Evolutionary conservation across 1,140 invertebrate genomes (phyloP).

Genomic region (Dendrolimus kikuchii): DNA sequence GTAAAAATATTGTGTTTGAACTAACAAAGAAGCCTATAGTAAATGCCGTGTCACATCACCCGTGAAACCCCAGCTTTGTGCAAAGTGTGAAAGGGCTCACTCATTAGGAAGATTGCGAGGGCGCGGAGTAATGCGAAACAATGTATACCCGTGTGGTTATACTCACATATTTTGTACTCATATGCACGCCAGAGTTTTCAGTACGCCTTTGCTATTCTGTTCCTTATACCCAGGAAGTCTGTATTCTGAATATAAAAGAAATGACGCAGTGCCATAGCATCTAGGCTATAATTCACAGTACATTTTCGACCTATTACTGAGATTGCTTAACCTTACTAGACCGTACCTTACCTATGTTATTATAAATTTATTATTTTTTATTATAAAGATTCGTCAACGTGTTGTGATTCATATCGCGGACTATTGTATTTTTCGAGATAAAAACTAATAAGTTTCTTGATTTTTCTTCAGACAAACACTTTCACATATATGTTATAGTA

Average conservation of each 20-base stretch:
- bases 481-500: no score
- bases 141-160: constrained; percentile 36
- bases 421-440: no score
- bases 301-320: constrained; percentile 39
- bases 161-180: constrained; percentile 35
- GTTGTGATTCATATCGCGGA: no score
- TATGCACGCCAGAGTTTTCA: constrained; percentile 34
- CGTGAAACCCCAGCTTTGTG: constrained; percentile 64
- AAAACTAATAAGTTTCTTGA: no score
- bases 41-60: constrained; percentile 59
- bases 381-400: no score
- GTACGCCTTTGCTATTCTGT: constrained; percentile 24
- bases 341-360: no score
- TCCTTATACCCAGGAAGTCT: constrained; percentile 43
- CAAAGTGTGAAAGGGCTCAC: constrained; percentile 67
- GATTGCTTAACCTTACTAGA: constrained; percentile 21
- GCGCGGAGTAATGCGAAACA: constrained; percentile 46
- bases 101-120: constrained; percentile 71
- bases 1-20: neutral
- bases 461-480: no score
- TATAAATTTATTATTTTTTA: no score
- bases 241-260: constrained; percentile 33
- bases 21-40: constrained; percentile 9
- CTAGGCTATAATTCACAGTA: constrained; percentile 39
- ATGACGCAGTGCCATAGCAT: constrained; percentile 29